Evolutionary conservation across 2,797 vertebrate species (phyloP), one percentile per base, ranked within the genome.

Genomic region (Argentina silus): DNA sequence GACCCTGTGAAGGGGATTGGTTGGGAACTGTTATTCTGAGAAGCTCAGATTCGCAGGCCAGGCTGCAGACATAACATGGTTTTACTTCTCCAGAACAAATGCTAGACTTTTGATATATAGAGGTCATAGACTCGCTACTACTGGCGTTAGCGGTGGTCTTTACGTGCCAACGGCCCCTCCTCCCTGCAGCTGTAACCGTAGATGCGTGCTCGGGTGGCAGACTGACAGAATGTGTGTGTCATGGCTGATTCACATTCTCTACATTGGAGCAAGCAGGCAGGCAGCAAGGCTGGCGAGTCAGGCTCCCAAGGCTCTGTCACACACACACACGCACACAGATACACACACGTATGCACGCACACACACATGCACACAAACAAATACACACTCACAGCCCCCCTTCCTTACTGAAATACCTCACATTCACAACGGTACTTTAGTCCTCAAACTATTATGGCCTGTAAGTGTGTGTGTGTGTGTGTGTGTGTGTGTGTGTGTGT

Each of bases 401-500:
- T 11, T 10, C 11, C 55, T 0, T 10, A 21, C n/a, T 21, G 15
- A n/a, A 53, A 53, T 53, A 53, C 15, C 50, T 53, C 15, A 14
- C 2, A 53, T 53, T 36, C 27, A 36, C 27, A 36, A 36, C 1
- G 27, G 50, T 53, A 53, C 50, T 53, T 5, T 53, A 2, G 27
- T 36, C 27, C 27, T 53, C 14, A 53, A 53, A 53, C 4, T 51
- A 6, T 14, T 1, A 14, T 7, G 7, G 6, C n/a, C n/a, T 19
- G 3, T 55, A 8, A 7, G 15, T 47, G n/a, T 66, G 11, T 3
- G 14, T 11, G 23, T 5, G 27, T 61, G 21, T 51, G 3, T 61
- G 59, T 7, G 6, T 61, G 59, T 15, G 59, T 61, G 59, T 36
- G 59, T 61, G 27, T 36, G 59, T 61, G 59, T 61, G 59, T 61